Evolutionary conservation across 2,797 vertebrate genomes (phyloP), one percentile per base, ranked within the genome.

Genomic region (Heliangelus exortis): DNA sequence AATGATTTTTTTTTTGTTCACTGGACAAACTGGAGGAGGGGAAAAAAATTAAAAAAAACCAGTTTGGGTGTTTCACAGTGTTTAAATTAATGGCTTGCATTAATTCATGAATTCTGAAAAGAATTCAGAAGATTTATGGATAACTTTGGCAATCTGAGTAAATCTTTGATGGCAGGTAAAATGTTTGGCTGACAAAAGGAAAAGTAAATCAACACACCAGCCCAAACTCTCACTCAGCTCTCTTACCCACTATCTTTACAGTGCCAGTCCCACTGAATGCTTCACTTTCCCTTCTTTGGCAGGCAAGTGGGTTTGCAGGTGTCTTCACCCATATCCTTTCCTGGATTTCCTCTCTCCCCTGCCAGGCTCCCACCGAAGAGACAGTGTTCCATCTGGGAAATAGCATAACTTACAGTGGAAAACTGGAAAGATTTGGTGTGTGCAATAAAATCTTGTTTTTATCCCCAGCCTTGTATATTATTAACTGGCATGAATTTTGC

Each of bases 371-470:
- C 54, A 83, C 48, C 55, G 81, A 47, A 94, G 43, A 91, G 84
- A 25, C 84, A 88, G 22, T 1, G 0, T 93, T 96, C 57, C 72
- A 81, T 95, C 86, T 95, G 90, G 91, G 79, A 93, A 96, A 92
- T 86, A 55, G 74, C 92, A 15, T 55, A 88, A 92, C 83, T 96
- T 96, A 89, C 51, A 1, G 2, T 48, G 89, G 54, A 43, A 87
- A 87, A n/a, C 31, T 55, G 54, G 19, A 31, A 55, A 96, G 95
- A 84, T 77, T 89, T 93, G 92, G 89, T 13, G 2, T 74, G 85
- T 41, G 31, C 91, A 88, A 66, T 97, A 95, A 95, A 94, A 91
- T 96, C 91, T 84, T 96, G 86, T 96, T 96, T 95, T 95, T 94
- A 96, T 94, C 94, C 77, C 39, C 90, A 95, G 86, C 77, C 89